A percentile compares a stretch with the other conserved stretches of the same genome.
phyloP scores from a whole-genome alignment of 2,113 vertebrate species.

The Polypterus senegalus region DNA sequence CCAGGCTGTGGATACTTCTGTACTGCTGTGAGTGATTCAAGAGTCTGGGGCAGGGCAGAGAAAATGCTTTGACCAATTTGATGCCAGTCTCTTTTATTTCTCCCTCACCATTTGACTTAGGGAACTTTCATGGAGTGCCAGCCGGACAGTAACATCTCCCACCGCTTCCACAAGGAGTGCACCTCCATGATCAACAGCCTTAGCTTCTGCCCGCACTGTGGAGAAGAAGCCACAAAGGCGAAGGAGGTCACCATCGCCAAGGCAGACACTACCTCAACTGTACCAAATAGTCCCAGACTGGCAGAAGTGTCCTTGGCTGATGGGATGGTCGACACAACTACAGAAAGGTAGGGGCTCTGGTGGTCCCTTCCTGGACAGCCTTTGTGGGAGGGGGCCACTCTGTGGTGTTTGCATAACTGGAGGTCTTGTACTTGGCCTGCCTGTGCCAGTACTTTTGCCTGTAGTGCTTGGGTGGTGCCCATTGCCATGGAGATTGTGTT shows the following conservation, averaged over 20 bases:
- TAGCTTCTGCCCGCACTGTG: conserved; percentile 90
- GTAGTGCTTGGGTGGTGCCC: no score
- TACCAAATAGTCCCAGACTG: conserved; percentile 39
- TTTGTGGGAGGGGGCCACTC: not conserved
- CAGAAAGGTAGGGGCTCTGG: conserved; percentile 57
- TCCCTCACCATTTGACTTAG: conserved; percentile 30
- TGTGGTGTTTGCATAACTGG: not conserved
- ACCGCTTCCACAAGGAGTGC: conserved; percentile 84
- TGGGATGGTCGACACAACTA: conserved; percentile 88
- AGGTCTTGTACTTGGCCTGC: accelerated
- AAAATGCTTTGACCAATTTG: not conserved
- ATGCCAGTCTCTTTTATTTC: not conserved
- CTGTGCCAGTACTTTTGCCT: not conserved
- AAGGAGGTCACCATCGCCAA: conserved; percentile 74
- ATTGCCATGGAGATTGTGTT: no score
- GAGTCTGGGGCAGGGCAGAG: conserved; percentile 13
- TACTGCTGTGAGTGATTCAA: conserved; percentile 60
- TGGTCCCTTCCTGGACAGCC: not conserved
- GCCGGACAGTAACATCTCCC: conserved; percentile 84
- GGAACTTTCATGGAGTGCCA: conserved; percentile 94
- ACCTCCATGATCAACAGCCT: conserved; percentile 70
- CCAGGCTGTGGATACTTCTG: conserved; percentile 94
- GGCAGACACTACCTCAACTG: conserved; percentile 67
- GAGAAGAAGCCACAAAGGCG: conserved; percentile 76
- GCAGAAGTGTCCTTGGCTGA: conserved; percentile 46